phyloP scores from a whole-genome alignment of 2,797 vertebrate species.

The Enteromius trimaculatus region DNA sequence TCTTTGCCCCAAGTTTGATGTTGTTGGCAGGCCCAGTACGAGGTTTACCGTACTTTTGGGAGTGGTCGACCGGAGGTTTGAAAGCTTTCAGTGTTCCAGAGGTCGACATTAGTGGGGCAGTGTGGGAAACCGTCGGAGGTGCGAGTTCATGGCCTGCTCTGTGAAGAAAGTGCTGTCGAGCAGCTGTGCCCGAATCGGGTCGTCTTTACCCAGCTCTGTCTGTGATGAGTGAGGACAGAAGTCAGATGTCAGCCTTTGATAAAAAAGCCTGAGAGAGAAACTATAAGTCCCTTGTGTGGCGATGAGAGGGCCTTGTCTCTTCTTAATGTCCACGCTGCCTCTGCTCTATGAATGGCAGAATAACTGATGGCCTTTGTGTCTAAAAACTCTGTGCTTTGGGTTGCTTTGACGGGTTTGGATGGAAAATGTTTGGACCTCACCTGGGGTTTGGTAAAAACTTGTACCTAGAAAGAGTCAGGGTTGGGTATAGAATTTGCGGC shows the following conservation, averaged over 20 bases:
- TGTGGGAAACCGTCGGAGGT: slow-evolving; percentile 50
- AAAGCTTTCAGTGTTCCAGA: slow-evolving; percentile 29
- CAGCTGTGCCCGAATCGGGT: slow-evolving; percentile 63
- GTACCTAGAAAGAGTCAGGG: not conserved
- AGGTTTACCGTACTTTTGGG: slow-evolving; percentile 32
- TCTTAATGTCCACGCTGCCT: slow-evolving; percentile 60
- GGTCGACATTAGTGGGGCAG: slow-evolving; percentile 40
- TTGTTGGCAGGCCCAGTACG: slow-evolving; percentile 29
- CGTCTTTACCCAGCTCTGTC: slow-evolving; percentile 65
- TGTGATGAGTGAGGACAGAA: slow-evolving; percentile 76
- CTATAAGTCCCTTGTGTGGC: slow-evolving; percentile 68
- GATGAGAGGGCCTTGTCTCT: slow-evolving; percentile 54
- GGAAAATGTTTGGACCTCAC: not conserved
- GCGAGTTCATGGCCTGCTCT: slow-evolving; percentile 49
- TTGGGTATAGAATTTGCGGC: not conserved
- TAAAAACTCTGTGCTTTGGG: slow-evolving; percentile 7
- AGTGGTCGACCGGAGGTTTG: slow-evolving; percentile 23
- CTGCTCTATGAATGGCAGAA: slow-evolving; percentile 6
- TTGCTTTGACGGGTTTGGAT: not conserved
- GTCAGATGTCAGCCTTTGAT: slow-evolving; percentile 79
- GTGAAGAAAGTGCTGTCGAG: slow-evolving; percentile 68
- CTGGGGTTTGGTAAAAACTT: not conserved
- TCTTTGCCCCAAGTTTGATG: slow-evolving; percentile 29
- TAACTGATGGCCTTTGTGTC: slow-evolving; percentile 16
- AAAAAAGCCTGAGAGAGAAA: slow-evolving; percentile 60